These are phyloP conservation scores for Poecilia wingei DNA, from an alignment of 2,797 vertebrate genomes.

Conservation along the genomic window DNA sequence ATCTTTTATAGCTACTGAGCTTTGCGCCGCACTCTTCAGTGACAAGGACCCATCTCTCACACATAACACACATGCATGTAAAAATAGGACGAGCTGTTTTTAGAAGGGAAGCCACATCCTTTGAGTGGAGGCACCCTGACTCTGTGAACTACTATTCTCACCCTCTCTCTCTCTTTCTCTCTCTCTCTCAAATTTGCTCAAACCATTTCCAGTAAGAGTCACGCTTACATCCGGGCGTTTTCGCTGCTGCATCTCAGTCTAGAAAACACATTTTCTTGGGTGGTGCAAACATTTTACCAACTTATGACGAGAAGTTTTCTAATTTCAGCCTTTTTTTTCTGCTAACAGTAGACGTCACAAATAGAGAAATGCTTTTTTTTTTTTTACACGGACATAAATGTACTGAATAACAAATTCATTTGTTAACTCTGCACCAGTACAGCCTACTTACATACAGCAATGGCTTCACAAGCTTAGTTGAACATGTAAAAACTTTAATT, in stretches of 20 bases:
- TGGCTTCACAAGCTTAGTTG: no score
- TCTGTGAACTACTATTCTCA: neutral
- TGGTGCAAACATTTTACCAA: neutral
- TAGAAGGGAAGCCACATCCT: constrained; percentile 62
- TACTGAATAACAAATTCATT: no score
- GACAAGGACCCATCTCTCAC: constrained; percentile 11
- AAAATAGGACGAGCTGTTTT: constrained; percentile 51
- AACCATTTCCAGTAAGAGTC: constrained; percentile 13
- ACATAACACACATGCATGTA: constrained; percentile 24
- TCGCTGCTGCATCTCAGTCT: neutral
- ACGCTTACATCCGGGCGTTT: neutral
- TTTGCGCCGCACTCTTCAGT: constrained; percentile 16
- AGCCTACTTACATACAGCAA: no score
- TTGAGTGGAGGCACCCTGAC: constrained; percentile 31
- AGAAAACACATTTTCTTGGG: neutral
- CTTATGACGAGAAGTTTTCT: neutral
- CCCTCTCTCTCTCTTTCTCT: neutral
- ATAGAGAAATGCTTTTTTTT: neutral
- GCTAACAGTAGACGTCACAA: neutral
- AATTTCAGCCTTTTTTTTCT: neutral
- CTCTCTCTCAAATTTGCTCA: constrained; percentile 4
- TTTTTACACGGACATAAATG: no score
- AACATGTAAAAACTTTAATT: no score
- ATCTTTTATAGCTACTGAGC: neutral
- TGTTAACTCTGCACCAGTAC: no score